Evolutionary conservation across 92 coral and sea anemone species (phyloP).

Genomic region (Epizoanthus ramosus): DNA sequence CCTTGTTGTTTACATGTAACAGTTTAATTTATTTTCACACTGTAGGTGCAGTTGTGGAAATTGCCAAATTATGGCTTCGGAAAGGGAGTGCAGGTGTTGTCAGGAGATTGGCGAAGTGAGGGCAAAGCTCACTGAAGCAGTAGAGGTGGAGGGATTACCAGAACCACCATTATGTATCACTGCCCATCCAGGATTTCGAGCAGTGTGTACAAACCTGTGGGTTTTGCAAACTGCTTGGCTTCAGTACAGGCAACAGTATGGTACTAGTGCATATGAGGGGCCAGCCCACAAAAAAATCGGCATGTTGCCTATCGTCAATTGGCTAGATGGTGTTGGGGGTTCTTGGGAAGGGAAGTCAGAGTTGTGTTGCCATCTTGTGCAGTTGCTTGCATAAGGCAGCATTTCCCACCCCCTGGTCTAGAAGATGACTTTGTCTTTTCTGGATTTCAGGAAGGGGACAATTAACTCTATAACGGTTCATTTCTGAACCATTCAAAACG

Average conservation of each 20-base stretch:
- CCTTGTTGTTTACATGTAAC: no score
- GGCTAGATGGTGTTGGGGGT: slow-evolving; percentile 49
- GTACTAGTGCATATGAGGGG: no score
- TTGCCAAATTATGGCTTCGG: not conserved
- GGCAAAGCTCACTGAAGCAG: not conserved
- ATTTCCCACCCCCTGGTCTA: slow-evolving; percentile 46
- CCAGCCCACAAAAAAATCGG: no score
- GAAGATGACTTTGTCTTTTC: slow-evolving; percentile 41
- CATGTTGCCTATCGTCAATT: slow-evolving; percentile 49
- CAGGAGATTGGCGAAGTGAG: slow-evolving; percentile 2
- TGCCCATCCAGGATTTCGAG: not conserved
- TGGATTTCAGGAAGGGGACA: no score
- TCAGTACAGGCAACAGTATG: slow-evolving; percentile 1
- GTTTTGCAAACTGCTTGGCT: slow-evolving; percentile 16
- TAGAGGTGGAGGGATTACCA: not conserved
- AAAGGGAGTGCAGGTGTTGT: slow-evolving; percentile 13
- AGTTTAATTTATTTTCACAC: not conserved
- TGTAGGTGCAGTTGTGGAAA: slow-evolving; percentile 18
- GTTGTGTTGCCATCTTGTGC: slow-evolving; percentile 42
- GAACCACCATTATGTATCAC: slow-evolving; percentile 15
- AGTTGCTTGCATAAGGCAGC: slow-evolving; percentile 38
- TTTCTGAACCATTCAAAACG: no score
- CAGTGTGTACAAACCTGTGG: not conserved
- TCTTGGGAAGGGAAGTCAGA: slow-evolving; percentile 31
- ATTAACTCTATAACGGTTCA: no score